Conservation (phyloP, 2,797 vertebrate species). For the Carduelis carduelis region DNA sequence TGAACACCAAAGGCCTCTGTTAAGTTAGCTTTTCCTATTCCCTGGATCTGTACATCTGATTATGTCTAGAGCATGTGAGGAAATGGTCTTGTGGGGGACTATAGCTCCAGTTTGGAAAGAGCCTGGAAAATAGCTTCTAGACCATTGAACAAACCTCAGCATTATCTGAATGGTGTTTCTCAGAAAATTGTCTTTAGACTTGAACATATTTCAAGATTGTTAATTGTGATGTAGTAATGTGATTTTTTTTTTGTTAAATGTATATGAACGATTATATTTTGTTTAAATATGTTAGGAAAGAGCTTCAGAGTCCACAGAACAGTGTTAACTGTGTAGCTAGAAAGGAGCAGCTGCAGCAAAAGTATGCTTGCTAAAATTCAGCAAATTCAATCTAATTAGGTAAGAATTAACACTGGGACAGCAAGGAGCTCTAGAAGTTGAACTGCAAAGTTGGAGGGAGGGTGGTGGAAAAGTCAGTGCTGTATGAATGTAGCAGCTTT, state of each 20-base stretch:
- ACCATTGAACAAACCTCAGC: not conserved
- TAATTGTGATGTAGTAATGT: not conserved
- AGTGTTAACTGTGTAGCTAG: not conserved
- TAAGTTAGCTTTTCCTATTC: rapidly evolving
- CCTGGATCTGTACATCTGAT: not conserved
- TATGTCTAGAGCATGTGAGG: rapidly evolving
- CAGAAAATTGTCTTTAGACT: not conserved
- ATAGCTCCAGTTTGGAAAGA: not conserved
- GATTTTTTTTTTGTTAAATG: not conserved
- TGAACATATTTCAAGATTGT: not conserved
- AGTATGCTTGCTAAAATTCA: not conserved
- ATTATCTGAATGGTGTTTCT: not conserved
- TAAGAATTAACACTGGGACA: not conserved
- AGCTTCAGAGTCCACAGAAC: not conserved
- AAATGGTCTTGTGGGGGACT: not conserved
- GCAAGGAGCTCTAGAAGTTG: not conserved
- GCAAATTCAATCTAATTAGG: not conserved
- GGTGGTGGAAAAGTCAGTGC: not conserved
- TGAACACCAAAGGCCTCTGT: not conserved
- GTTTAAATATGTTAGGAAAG: not conserved
- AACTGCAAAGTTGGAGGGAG: not conserved
- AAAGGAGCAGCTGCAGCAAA: not conserved
- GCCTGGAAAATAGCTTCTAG: not conserved
- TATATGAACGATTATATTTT: not conserved
- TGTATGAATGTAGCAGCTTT: not conserved